Conservation (phyloP, 1,140 invertebrate species). For the Brachionus koreanus region DNA sequence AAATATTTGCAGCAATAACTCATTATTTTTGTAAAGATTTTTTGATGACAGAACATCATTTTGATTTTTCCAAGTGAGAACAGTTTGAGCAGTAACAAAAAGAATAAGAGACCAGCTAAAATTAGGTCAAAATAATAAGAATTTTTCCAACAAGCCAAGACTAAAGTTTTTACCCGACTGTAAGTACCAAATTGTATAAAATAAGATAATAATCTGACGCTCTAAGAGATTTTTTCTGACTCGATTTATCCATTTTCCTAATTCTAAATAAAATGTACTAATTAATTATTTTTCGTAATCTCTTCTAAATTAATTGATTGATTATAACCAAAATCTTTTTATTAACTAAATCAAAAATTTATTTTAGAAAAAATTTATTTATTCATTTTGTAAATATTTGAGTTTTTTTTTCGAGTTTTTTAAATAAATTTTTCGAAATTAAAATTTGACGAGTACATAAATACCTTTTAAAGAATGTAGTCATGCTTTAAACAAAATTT, state of each 20-base stretch:
- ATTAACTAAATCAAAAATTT: not conserved
- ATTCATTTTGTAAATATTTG: not conserved
- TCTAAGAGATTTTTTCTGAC: not conserved
- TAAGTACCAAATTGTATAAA: not conserved
- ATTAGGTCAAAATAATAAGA: not conserved
- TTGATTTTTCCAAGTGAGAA: slow-evolving; percentile 14
- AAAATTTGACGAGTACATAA: not conserved
- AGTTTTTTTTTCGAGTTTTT: not conserved
- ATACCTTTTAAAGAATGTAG: not conserved
- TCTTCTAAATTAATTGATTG: not conserved
- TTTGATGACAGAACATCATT: slow-evolving; percentile 13
- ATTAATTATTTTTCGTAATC: not conserved
- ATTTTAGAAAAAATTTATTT: slow-evolving; percentile 6
- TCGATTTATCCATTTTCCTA: slow-evolving; percentile 3
- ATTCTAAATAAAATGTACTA: not conserved
- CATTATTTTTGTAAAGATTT: slow-evolving; percentile 16
- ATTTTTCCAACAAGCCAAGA: not conserved
- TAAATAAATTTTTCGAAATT: not conserved
- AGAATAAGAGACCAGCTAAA: slow-evolving; percentile 37
- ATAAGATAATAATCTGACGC: slow-evolving; percentile 14
- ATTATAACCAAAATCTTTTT: not conserved
- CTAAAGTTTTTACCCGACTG: not conserved
- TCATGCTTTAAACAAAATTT: not conserved
- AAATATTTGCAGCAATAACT: slow-evolving; percentile 33
- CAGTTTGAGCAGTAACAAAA: not conserved